phyloP scores from a whole-genome alignment of 2,113 vertebrate genomes.

The Cettia cetti region DNA sequence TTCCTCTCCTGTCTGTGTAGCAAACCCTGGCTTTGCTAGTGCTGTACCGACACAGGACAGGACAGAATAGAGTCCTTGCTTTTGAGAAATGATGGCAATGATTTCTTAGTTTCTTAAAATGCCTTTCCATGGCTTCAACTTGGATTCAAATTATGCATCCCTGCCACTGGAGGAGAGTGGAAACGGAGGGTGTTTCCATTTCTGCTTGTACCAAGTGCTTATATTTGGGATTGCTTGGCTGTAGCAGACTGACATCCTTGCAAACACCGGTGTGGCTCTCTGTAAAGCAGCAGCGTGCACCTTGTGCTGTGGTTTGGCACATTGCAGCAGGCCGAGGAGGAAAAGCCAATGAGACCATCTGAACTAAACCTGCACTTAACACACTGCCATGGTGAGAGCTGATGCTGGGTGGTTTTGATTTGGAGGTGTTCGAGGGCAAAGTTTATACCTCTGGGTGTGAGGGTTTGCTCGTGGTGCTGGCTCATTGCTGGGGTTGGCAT shows the following conservation, averaged over 20 bases:
- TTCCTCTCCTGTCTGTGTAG: not conserved
- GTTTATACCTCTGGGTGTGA: not conserved
- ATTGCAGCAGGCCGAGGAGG: not conserved
- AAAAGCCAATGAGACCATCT: not conserved
- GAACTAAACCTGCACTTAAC: not conserved
- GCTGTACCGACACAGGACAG: not conserved
- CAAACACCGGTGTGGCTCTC: not conserved
- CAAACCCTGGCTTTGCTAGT: not conserved
- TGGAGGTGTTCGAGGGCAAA: not conserved
- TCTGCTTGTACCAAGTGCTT: not conserved
- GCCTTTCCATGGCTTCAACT: not conserved
- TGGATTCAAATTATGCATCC: rapidly evolving
- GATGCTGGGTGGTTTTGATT: not conserved
- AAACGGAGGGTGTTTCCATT: not conserved
- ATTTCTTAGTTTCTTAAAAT: not conserved
- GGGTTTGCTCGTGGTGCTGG: not conserved
- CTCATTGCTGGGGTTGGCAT: not conserved
- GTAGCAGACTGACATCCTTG: not conserved
- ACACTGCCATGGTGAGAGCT: rapidly evolving
- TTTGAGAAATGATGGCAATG: not conserved
- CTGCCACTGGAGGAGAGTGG: not conserved
- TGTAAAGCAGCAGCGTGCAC: rapidly evolving
- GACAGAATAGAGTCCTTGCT: not conserved
- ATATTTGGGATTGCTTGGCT: rapidly evolving
- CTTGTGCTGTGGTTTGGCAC: not conserved